phyloP scores from a whole-genome alignment of 2,888 invertebrate species.

The Coenonympha glycerion region DNA sequence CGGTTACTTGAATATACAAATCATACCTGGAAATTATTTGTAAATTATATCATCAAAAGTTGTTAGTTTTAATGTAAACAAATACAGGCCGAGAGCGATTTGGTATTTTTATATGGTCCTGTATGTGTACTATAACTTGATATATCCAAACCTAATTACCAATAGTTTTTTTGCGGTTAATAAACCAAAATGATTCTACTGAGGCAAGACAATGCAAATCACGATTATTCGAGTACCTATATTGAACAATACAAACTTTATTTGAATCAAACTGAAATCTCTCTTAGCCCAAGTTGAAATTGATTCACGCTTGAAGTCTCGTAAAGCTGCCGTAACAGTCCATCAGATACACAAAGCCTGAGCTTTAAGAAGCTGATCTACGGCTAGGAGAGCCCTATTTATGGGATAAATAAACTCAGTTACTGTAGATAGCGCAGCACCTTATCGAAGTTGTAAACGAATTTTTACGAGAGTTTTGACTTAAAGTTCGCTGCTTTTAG shows the following conservation, averaged over 20 bases:
- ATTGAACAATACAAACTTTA: neutral
- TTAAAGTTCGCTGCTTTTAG: constrained; percentile 7
- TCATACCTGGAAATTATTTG: no score
- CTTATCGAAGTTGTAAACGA: constrained; percentile 23
- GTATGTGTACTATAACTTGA: no score
- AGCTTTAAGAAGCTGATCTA: neutral
- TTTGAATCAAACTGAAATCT: neutral
- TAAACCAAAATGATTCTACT: neutral
- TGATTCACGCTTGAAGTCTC: neutral
- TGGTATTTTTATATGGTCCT: no score
- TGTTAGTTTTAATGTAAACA: no score
- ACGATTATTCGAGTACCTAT: no score
- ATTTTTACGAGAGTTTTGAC: constrained; percentile 20
- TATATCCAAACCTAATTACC: no score
- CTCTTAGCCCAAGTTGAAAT: neutral
- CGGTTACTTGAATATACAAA: no score
- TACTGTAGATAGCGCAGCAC: neutral
- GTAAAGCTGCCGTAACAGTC: neutral
- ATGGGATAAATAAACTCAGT: constrained; percentile 3
- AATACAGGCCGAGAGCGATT: no score
- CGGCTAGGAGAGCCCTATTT: neutral
- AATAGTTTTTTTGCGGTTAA: no score
- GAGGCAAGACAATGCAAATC: neutral
- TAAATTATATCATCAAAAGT: no score
- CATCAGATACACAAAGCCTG: neutral